These are phyloP conservation scores for Phthorimaea operculella DNA, from an alignment of 1,140 invertebrate species.

Conservation along the genomic window DNA sequence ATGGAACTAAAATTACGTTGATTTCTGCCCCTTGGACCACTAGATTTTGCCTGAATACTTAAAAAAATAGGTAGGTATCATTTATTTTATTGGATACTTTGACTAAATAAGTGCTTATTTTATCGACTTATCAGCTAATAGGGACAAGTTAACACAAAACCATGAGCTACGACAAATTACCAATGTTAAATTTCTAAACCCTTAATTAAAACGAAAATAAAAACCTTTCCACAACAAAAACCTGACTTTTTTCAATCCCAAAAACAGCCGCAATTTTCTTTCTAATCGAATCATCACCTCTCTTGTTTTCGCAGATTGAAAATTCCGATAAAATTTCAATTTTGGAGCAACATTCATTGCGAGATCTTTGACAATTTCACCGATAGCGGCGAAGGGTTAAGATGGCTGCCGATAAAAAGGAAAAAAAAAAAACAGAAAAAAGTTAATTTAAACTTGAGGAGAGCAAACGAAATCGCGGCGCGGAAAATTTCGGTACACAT, in stretches of 20 bases:
- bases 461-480: constrained; percentile 38
- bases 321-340: constrained; percentile 65
- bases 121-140: too few species aligned
- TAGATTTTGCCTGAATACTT: too few species aligned
- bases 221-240: too few species aligned
- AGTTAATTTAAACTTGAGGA: constrained; percentile 39
- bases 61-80: too few species aligned
- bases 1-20: too few species aligned
- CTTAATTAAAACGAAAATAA: too few species aligned
- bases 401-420: constrained; percentile 48
- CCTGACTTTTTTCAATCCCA: background rate
- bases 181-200: too few species aligned
- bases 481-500: constrained; percentile 13
- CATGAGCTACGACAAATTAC: too few species aligned
- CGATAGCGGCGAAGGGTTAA: constrained; percentile 56
- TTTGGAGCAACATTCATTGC: constrained; percentile 39
- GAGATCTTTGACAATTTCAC: constrained; percentile 48
- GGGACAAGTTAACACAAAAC: too few species aligned
- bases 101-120: too few species aligned
- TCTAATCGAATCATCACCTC: constrained; percentile 33
- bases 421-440: constrained; percentile 55
- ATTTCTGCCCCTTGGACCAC: too few species aligned
- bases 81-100: too few species aligned
- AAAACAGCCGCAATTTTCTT: constrained; percentile 10
- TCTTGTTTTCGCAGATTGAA: constrained; percentile 11